Base-by-base conservation (phyloP, 37 sponge, comb jelly and placozoan genomes). In the Dysidea cf. avara region DNA sequence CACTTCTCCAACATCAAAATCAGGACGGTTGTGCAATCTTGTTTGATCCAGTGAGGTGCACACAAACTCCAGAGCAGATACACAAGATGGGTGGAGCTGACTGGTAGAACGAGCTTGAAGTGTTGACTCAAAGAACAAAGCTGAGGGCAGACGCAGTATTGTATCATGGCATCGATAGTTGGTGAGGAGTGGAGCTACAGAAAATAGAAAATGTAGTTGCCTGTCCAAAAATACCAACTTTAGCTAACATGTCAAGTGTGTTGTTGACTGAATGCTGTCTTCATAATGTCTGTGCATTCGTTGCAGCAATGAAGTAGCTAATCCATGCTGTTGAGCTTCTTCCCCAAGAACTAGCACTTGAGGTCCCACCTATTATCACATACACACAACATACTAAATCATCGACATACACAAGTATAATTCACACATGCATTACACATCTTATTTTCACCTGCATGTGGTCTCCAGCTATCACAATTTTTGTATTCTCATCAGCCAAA, bases 381-480 rank as follows among this genome's bases (percentile, higher is more conserved):
- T 2, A 31, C 21, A 62, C n/a, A 20, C 25, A 7, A 3, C 21
- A 62, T 2, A n/a, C 2, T 2, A 34, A 7, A n/a, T 11, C 34
- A 32, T 14, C 13, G 21, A n/a, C n/a, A 43, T 43, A 43, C 9
- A 43, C 9, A 43, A 43, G 46, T 43, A 43, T 12, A 12, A 9
- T 12, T 43, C 7, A 43, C 46, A 43, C 7, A 7, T 7, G 7
- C 56, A 3, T 25, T 3, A 25, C 6, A 43, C 9, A 9, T 43
- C 46, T 12, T 43, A 84, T 78, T 58, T 25, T 54, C 5, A 54
- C 56, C 56, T 84, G 85, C 26, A 66, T 58, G 33, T 84, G 50
- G 28, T 84, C 85, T 63, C 85, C 85, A 50, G 69, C 78, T 40
- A 84, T 84, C 12, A 84, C 49, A 25, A 84, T 63, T 48, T 77